Evolutionary conservation across 2,888 invertebrate species (phyloP).

Genomic region (Torymus auratus): DNA sequence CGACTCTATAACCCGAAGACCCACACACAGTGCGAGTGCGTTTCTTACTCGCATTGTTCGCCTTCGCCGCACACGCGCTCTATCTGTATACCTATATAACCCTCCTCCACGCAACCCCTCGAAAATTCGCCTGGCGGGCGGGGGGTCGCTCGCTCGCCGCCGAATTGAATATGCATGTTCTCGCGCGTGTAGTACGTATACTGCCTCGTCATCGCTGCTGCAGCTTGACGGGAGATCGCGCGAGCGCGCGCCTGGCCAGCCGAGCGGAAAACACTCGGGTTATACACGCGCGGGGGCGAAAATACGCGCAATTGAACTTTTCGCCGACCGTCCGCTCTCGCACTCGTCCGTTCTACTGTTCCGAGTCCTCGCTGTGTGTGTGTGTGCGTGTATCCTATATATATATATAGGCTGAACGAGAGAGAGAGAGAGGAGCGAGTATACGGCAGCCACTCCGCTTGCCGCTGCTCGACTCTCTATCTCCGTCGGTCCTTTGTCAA

Average conservation of each 20-base stretch:
- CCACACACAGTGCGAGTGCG: background rate
- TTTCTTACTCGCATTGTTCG: background rate
- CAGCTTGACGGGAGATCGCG: background rate
- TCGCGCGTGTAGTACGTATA: background rate
- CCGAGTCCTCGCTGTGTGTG: no score
- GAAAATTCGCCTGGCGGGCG: conserved; percentile 19
- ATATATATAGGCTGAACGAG: no score
- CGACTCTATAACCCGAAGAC: background rate
- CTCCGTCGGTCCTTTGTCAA: conserved; percentile 44
- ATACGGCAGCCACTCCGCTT: no score
- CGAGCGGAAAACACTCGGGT: conserved; percentile 62
- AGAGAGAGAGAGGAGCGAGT: no score
- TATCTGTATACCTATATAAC: background rate
- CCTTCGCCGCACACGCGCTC: no score
- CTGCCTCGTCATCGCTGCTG: conserved; percentile 8
- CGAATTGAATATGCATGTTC: conserved; percentile 52
- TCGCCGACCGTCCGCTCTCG: conserved; percentile 66
- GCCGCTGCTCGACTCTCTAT: no score
- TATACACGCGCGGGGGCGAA: conserved; percentile 74
- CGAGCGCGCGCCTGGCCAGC: background rate
- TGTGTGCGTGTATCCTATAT: no score
- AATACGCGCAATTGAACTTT: conserved; percentile 77
- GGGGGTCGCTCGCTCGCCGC: background rate
- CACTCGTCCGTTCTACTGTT: conserved; percentile 61
- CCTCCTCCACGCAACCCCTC: background rate